Conservation (phyloP, 2,888 invertebrate genomes). For the Drosophila nr. perissopoda region DNA sequence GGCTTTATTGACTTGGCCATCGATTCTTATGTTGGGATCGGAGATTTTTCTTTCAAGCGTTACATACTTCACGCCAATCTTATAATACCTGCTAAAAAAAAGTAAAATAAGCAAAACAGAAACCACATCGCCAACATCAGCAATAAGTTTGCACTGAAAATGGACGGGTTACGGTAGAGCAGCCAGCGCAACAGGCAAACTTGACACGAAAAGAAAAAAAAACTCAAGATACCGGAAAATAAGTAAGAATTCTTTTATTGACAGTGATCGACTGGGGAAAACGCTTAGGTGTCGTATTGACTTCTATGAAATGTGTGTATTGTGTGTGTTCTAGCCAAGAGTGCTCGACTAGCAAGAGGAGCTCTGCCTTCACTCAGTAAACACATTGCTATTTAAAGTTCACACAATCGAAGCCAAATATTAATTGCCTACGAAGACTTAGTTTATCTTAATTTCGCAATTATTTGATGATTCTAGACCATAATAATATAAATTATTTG, state of each 20-base stretch:
- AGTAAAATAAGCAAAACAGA: not conserved
- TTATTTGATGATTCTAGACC: not conserved
- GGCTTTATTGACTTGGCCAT: not conserved
- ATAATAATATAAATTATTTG: not conserved
- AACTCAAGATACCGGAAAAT: conserved; percentile 6
- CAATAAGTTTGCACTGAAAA: conserved; percentile 19
- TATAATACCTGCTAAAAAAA: not conserved
- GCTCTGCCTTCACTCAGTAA: not conserved
- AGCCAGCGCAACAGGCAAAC: conserved; percentile 70
- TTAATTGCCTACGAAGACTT: not conserved
- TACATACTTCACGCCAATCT: not conserved
- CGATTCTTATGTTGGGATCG: not conserved
- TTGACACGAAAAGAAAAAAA: conserved; percentile 48
- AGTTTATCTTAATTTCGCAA: not conserved
- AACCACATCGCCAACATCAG: conserved; percentile 22
- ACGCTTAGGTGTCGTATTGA: not conserved
- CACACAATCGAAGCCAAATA: not conserved
- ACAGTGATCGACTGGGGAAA: not conserved
- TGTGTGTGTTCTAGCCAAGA: not conserved
- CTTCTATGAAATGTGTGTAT: not conserved
- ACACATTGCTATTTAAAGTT: not conserved
- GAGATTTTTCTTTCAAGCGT: not conserved
- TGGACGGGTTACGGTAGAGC: not conserved
- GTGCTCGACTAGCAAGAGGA: not conserved
- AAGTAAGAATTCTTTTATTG: not conserved